Percentiles rank a stretch among this genome's conserved stretches.
These are phyloP conservation scores for Gyrodactylus salaris DNA, from an alignment of 1,140 invertebrate genomes.

Conservation along the genomic window DNA sequence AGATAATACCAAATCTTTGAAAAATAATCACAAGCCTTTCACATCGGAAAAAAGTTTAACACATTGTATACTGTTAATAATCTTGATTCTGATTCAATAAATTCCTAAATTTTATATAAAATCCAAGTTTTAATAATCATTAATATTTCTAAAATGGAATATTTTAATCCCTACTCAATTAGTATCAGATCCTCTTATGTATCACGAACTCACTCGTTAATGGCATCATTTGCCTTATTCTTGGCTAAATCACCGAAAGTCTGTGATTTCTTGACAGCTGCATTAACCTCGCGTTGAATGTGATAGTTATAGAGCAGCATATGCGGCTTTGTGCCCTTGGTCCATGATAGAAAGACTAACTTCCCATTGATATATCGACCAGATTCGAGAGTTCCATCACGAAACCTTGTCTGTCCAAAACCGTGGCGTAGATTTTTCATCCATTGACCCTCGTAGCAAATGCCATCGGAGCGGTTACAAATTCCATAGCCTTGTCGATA, in stretches of 20 bases:
- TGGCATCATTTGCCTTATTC: neutral
- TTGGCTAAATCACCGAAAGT: neutral
- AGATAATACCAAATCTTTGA: too few species aligned
- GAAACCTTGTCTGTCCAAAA: slow-evolving; percentile 89
- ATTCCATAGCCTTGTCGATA: slow-evolving; percentile 84
- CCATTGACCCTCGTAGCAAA: slow-evolving; percentile 96
- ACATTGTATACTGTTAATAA: too few species aligned
- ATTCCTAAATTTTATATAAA: too few species aligned
- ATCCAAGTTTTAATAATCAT: too few species aligned
- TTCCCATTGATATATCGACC: slow-evolving; percentile 21
- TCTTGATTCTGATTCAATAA: too few species aligned
- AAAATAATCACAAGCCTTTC: too few species aligned
- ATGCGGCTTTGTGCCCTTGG: neutral
- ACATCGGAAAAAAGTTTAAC: too few species aligned
- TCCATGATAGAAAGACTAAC: neutral
- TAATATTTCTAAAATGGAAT: too few species aligned
- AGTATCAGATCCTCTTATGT: too few species aligned
- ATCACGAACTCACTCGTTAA: neutral
- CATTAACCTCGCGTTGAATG: neutral
- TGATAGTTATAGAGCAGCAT: neutral
- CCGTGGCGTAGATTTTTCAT: slow-evolving; percentile 96
- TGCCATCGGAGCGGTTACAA: slow-evolving; percentile 74
- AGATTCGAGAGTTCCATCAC: slow-evolving; percentile 67
- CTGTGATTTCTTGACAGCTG: neutral
- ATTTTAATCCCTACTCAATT: too few species aligned